A percentile compares a stretch with the other conserved stretches of the same genome.
Conservation (phyloP, 2,888 invertebrate species). For the Andrena hattorfiana region DNA sequence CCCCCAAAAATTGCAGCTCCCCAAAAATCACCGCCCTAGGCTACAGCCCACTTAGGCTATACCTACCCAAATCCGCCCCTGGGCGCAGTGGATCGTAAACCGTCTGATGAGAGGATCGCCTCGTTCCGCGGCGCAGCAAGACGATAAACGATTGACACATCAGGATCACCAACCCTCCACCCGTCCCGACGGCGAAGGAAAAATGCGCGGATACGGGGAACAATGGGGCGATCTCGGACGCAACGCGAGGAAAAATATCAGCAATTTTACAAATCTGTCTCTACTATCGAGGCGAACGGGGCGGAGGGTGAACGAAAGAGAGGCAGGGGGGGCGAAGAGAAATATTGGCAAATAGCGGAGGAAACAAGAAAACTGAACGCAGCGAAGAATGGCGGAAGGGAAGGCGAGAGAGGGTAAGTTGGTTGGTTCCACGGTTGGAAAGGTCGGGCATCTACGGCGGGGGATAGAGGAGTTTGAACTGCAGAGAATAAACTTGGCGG, state of each 20-base stretch:
- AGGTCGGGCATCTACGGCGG: slow-evolving; percentile 56
- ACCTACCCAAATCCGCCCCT: neutral
- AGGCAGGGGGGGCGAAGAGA: slow-evolving; percentile 47
- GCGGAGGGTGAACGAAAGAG: neutral
- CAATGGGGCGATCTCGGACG: slow-evolving; percentile 66
- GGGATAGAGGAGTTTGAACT: slow-evolving; percentile 76
- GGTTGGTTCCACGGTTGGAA: slow-evolving; percentile 64
- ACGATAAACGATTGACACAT: slow-evolving; percentile 43
- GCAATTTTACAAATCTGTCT: slow-evolving; percentile 79
- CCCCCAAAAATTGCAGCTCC: too few species aligned
- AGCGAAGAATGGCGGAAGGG: slow-evolving; percentile 54
- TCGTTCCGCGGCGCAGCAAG: neutral
- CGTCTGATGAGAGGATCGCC: neutral
- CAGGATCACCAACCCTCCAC: neutral
- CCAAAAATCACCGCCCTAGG: too few species aligned
- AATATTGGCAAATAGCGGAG: slow-evolving; percentile 79
- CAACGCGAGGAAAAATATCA: slow-evolving; percentile 67
- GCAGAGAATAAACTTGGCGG: slow-evolving; percentile 66
- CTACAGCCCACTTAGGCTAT: too few species aligned
- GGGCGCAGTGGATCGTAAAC: neutral
- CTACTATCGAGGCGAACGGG: slow-evolving; percentile 40
- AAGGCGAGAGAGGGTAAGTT: slow-evolving; percentile 56
- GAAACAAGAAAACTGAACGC: slow-evolving; percentile 73
- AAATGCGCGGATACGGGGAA: slow-evolving; percentile 13
- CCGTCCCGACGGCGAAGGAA: neutral